Evolutionary conservation across 2,113 vertebrate genomes (phyloP).

Genomic region (Pteronura brasiliensis): DNA sequence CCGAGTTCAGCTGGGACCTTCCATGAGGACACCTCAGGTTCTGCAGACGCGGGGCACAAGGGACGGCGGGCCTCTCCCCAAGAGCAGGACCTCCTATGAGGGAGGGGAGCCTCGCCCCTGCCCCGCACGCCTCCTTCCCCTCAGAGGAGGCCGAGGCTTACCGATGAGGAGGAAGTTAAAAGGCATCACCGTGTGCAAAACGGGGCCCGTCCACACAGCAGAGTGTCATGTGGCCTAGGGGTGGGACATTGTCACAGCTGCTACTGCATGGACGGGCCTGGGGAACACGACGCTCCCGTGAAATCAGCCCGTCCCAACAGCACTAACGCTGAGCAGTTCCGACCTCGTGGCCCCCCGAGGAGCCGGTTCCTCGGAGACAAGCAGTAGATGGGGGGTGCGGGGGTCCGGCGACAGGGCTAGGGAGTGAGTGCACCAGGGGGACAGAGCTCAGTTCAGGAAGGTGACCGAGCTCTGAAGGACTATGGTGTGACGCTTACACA

Average conservation of each 20-base stretch:
- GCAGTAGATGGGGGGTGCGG: not conserved
- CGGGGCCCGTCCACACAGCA: fast-evolving
- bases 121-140: not conserved
- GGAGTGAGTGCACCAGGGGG: not conserved
- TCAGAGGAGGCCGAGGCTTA: not conserved
- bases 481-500: too few species aligned
- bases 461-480: not conserved
- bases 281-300: too few species aligned
- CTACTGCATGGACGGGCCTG: not conserved
- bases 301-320: not conserved
- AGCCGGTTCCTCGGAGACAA: not conserved
- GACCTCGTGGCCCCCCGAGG: not conserved
- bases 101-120: not conserved
- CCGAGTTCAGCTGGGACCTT: not conserved
- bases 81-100: not conserved
- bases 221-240: not conserved
- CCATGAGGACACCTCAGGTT: not conserved
- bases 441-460: not conserved
- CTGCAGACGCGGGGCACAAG: not conserved
- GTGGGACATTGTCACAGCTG: not conserved
- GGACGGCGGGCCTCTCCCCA: not conserved
- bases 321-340: not conserved
- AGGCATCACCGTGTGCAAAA: too few species aligned
- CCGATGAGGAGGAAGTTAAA: not conserved
- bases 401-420: not conserved